Percentiles rank a stretch among this genome's conserved stretches.
These are phyloP conservation scores for Felis chaus DNA, from an alignment of 2,113 vertebrate genomes.

Conservation along the genomic window DNA sequence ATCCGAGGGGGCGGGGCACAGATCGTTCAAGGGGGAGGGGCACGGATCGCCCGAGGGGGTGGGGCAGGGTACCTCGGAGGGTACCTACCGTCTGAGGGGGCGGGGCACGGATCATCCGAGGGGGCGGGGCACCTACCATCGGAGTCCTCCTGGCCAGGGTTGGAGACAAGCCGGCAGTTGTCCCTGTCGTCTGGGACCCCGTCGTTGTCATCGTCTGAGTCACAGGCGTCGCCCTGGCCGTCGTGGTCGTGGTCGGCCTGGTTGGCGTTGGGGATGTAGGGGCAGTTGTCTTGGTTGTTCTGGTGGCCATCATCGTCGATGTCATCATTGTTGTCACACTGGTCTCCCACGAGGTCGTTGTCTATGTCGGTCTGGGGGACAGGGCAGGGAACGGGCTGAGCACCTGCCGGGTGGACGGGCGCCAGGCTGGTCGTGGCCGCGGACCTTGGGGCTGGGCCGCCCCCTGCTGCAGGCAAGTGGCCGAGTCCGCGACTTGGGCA, in stretches of 20 bases:
- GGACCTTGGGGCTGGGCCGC: rapidly evolving
- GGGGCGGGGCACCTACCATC: constrained; percentile 87
- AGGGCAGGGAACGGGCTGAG: neutral
- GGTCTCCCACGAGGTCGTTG: constrained; percentile 96
- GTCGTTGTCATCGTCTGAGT: constrained; percentile 96
- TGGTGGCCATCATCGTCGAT: constrained; percentile 98
- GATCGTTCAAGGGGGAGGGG: too few relatives aligned
- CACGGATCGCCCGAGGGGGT: too few relatives aligned
- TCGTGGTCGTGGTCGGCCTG: constrained; percentile 98
- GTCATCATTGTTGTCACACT: constrained; percentile 97
- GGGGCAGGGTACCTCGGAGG: too few relatives aligned
- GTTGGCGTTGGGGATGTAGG: constrained; percentile 95
- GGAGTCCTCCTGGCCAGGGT: constrained; percentile 91
- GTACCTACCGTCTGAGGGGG: too few relatives aligned
- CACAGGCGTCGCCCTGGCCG: constrained; percentile 96
- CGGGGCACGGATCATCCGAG: too few relatives aligned
- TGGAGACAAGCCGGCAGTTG: constrained; percentile 95
- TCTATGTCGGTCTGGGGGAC: constrained; percentile 90
- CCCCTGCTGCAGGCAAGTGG: rapidly evolving
- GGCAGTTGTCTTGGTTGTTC: constrained; percentile 98
- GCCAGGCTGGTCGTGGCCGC: rapidly evolving
- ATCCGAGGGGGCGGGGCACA: neutral
- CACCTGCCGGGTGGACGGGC: rapidly evolving
- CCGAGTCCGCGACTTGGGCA: rapidly evolving
- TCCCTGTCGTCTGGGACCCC: constrained; percentile 96